These are phyloP conservation scores for Priocnemis perturbator DNA, from an alignment of 2,888 invertebrate genomes.

Conservation along the genomic window DNA sequence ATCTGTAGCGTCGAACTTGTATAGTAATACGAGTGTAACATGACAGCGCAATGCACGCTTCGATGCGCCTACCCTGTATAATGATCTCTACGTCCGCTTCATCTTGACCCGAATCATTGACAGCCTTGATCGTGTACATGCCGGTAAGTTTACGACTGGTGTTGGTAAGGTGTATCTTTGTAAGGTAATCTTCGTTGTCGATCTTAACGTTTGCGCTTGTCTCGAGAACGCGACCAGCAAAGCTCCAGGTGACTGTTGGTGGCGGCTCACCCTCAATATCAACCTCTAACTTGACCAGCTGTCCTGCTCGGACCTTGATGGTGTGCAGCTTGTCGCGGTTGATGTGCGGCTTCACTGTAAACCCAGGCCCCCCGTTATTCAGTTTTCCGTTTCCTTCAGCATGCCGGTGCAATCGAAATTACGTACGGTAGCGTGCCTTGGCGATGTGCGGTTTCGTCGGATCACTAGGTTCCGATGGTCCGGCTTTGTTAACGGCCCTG, in stretches of 20 bases:
- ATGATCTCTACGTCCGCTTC: constrained; percentile 95
- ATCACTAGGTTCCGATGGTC: constrained; percentile 93
- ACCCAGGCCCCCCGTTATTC: neutral
- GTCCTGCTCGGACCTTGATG: constrained; percentile 92
- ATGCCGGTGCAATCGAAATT: neutral
- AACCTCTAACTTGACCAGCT: constrained; percentile 92
- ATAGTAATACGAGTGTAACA: neutral
- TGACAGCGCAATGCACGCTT: neutral
- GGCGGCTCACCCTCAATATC: constrained; percentile 98
- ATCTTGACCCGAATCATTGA: constrained; percentile 95
- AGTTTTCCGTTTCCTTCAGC: neutral
- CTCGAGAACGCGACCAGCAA: constrained; percentile 82
- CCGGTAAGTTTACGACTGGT: constrained; percentile 92
- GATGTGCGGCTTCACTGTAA: constrained; percentile 93
- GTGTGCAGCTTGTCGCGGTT: constrained; percentile 95
- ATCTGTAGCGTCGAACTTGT: constrained; percentile 76
- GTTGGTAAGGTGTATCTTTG: constrained; percentile 88
- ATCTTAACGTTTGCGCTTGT: constrained; percentile 84
- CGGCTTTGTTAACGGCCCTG: constrained; percentile 95
- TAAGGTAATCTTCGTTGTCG: constrained; percentile 94
- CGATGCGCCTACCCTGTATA: constrained; percentile 80
- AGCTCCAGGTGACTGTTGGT: constrained; percentile 91
- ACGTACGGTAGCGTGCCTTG: constrained; percentile 90
- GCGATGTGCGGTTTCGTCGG: constrained; percentile 91
- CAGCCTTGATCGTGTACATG: constrained; percentile 92